Evolutionary conservation across 2,888 invertebrate species (phyloP), one percentile per base, ranked within the genome.

Genomic region (Ctena decussata): DNA sequence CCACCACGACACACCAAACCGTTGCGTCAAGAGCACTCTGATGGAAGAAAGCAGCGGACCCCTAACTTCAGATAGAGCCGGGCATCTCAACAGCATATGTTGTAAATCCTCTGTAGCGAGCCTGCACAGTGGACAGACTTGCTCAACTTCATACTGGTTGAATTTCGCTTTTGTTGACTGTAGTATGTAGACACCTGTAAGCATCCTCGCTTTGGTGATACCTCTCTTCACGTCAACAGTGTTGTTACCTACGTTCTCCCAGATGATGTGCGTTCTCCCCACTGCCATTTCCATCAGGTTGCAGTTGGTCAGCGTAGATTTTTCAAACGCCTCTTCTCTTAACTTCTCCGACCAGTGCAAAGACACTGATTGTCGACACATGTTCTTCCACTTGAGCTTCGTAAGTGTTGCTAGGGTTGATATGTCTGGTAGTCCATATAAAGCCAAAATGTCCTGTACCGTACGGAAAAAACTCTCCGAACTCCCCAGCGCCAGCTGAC

Each of bases 201-300:
- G 21, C 75, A 75, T 75, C 27, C 75, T 75, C 24, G 37, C 65
- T 44, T 77, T 77, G 18, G 65, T 65, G 37, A 77, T 77, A 12
- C 60, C n/a, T 30, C 27, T 41, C 41, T 24, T 60, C 1, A 77
- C 65, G 12, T 77, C 76, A 30, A 6, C 5, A 0, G 35, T 37
- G 18, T 27, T 41, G 12, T 39, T 60, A 2, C 18, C 35, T n/a
- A 41, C 35, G n/a, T 0, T 18, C n/a, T 60, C 24, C 41, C 76
- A 75, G 32, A 75, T 30, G 18, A 24, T 1, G 37, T 75, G 75
- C 15, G 75, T 8, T 24, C 35, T 57, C 5, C 53, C 75, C 18
- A 75, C 27, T 1, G 5, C 21, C 57, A 75, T 32, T 11, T 27
- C 18, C 12, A 30, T 32, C 12, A 35, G 21, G 27, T 75, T 30